Base-by-base conservation (phyloP, 2,888 invertebrate genomes). In the Drosophila nigricruria region DNA sequence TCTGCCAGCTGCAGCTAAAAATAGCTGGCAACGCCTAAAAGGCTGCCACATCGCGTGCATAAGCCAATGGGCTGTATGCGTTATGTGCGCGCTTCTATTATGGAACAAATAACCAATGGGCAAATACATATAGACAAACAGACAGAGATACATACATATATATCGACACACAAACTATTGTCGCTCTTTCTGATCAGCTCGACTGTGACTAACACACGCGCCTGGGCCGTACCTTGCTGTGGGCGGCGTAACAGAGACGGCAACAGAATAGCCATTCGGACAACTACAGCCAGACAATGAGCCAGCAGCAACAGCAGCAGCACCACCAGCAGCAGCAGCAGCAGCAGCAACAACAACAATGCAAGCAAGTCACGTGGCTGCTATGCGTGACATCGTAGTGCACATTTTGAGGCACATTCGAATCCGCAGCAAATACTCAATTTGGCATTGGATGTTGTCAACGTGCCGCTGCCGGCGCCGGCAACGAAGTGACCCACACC, bases 341-440 rank as follows among this genome's bases (percentile, higher is more conserved):
- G 43, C 18, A 25, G 12, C 49, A 43, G 12, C 62, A 45, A 32
- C 49, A 59, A 54, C 30, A 42, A 25, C 45, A 54, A 49, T 30
- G 42, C 43, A 42, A 43, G 27, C 49, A 40, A 50, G 60, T 81
- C 81, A 81, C 81, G 81, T 81, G 81, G 81, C 77, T 43, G 36
- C 32, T 45, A 49, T 72, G 81, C 81, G 83, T 81, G 83, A 81
- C 77, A 66, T 30, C 32, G 45, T 32, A 45, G 36, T 68, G 72
- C 78, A 81, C 70, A 77, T 52, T 70, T 54, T 61, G 63, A 53
- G 66, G 63, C 62, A 73, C 77, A 73, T 65, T 77, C 62, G 47
- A 34, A 54, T 52, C 42, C 43, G n/a, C 42, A 63, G 47, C 53
- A 53, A 53, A 45, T 53, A 52, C 61, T 64, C 40, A 42, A 58